Percentiles rank a stretch among this genome's conserved stretches.
Conservation (phyloP, 2,113 vertebrate species). For the Arizona elegans region DNA sequence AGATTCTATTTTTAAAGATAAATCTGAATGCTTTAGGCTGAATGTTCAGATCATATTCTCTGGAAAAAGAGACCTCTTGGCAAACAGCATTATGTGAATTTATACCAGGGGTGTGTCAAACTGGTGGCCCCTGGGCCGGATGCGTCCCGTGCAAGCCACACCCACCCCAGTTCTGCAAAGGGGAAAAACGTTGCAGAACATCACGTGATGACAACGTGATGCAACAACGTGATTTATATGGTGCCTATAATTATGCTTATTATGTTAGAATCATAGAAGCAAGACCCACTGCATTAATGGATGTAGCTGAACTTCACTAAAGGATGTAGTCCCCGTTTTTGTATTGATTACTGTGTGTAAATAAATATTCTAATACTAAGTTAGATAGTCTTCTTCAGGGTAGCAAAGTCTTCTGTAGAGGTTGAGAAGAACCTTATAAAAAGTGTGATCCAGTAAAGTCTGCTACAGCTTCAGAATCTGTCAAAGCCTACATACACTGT, state of each 20-base stretch:
- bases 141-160: too few species aligned
- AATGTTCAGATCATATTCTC: neutral
- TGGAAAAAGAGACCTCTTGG: neutral
- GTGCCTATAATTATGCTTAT: neutral
- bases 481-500: neutral
- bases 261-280: neutral
- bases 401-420: neutral
- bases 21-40: neutral
- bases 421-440: conserved; percentile 18
- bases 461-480: neutral
- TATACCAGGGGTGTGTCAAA: too few species aligned
- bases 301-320: neutral
- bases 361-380: neutral
- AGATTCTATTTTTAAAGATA: neutral
- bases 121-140: too few species aligned
- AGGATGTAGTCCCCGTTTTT: neutral
- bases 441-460: neutral
- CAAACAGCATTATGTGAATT: neutral
- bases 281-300: neutral
- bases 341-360: neutral
- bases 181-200: too few species aligned
- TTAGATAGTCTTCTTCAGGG: neutral
- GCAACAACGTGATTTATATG: too few species aligned
- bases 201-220: too few species aligned
- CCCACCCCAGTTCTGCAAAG: too few species aligned